phyloP scores from a whole-genome alignment of 1,140 invertebrate genomes.

The Procambarus clarkii region DNA sequence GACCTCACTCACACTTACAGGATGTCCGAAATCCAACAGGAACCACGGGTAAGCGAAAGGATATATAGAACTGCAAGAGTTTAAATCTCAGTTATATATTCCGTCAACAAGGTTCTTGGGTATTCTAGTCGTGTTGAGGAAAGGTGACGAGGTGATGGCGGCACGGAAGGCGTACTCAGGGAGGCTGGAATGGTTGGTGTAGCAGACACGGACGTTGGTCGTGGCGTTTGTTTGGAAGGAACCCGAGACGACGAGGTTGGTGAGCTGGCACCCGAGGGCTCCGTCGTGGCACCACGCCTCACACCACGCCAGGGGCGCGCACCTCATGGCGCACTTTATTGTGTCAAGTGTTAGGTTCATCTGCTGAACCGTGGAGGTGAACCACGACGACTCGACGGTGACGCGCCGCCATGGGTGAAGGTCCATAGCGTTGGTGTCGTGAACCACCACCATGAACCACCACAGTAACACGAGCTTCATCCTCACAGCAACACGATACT shows the following conservation, averaged over 20 bases:
- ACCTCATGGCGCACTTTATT: background rate
- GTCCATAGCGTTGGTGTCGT: too few species aligned
- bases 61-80: too few species aligned
- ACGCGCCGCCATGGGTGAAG: background rate
- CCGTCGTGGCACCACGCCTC: background rate
- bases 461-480: too few species aligned
- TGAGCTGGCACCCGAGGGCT: background rate
- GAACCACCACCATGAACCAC: too few species aligned
- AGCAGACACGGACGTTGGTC: background rate
- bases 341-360: background rate
- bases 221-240: background rate
- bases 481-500: too few species aligned
- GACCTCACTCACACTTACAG: background rate
- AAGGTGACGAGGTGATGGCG: background rate
- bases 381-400: conserved; percentile 4
- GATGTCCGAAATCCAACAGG: background rate
- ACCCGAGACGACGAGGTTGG: background rate
- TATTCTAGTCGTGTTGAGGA: background rate
- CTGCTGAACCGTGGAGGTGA: background rate
- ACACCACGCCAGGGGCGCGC: background rate
- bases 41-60: background rate
- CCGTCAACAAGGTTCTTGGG: background rate
- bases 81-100: too few species aligned
- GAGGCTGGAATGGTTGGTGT: background rate
- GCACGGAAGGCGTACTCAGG: background rate